phyloP scores from a whole-genome alignment of 2,888 invertebrate species.

The Empis livida region DNA sequence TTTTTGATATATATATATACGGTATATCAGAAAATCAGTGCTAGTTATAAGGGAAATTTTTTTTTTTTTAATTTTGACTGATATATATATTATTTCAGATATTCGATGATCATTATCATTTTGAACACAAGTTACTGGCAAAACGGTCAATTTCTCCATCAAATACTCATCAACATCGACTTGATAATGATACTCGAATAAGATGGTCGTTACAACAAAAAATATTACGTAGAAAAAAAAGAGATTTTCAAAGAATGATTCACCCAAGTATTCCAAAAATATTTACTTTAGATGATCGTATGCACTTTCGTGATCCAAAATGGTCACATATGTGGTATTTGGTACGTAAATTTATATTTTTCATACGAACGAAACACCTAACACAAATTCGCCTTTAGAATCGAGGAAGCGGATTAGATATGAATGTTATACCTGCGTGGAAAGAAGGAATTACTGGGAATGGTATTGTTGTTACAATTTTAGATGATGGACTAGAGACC shows the following conservation, averaged over 20 bases:
- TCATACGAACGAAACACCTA: too few relatives aligned
- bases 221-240: conserved; percentile 64
- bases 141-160: conserved; percentile 65
- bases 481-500: conserved; percentile 92
- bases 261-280: conserved; percentile 15
- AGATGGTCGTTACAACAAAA: conserved; percentile 74
- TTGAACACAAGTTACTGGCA: conserved; percentile 64
- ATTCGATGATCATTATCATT: conserved; percentile 73
- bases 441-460: conserved; percentile 84
- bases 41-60: neutral
- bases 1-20: too few relatives aligned
- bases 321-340: conserved; percentile 97
- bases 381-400: too few relatives aligned
- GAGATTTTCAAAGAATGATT: conserved; percentile 46
- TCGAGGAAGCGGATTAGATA: conserved; percentile 82
- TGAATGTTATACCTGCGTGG: conserved; percentile 97
- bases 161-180: conserved; percentile 51
- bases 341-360: conserved; percentile 50
- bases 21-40: too few relatives aligned
- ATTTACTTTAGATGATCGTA: conserved; percentile 23
- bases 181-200: conserved; percentile 64
- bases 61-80: too few relatives aligned
- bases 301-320: conserved; percentile 68
- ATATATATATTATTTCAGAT: too few relatives aligned
- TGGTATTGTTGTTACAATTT: conserved; percentile 90